phyloP scores from a whole-genome alignment of 2,888 invertebrate species.

The Philereme transversata region DNA sequence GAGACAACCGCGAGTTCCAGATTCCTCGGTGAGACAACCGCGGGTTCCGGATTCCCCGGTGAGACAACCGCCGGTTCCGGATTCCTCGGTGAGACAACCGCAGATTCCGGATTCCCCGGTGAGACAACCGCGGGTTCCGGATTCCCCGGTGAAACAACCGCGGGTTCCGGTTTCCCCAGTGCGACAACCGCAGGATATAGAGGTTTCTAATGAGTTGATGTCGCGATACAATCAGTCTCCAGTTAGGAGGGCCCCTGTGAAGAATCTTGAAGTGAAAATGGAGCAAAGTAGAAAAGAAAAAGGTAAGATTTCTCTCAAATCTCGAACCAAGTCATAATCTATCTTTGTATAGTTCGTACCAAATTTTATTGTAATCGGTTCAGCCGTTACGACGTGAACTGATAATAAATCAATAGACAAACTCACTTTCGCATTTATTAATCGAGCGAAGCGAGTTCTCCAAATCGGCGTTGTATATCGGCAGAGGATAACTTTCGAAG shows the following conservation, averaged over 20 bases:
- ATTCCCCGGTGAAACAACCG: not conserved
- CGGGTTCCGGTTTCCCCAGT: not conserved
- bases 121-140: not conserved
- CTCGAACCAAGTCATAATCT: too few relatives aligned
- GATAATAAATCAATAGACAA: too few relatives aligned
- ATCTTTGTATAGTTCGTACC: too few relatives aligned
- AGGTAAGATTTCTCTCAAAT: constrained; percentile 1
- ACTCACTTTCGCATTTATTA: too few relatives aligned
- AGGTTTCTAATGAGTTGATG: not conserved
- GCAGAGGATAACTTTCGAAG: too few relatives aligned
- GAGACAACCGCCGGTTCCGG: not conserved
- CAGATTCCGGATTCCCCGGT: not conserved
- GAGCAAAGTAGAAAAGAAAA: not conserved
- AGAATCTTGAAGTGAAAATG: not conserved
- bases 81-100: not conserved
- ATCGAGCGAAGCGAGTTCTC: too few relatives aligned
- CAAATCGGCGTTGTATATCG: too few relatives aligned
- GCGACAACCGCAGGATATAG: not conserved
- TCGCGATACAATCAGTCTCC: not conserved
- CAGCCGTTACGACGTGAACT: too few relatives aligned
- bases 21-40: not conserved
- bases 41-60: not conserved
- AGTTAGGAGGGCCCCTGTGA: not conserved
- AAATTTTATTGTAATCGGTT: too few relatives aligned
- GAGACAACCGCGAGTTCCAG: not conserved